Evolutionary conservation across 2,888 invertebrate genomes (phyloP).

Genomic region (Leptinotarsa haldemani): DNA sequence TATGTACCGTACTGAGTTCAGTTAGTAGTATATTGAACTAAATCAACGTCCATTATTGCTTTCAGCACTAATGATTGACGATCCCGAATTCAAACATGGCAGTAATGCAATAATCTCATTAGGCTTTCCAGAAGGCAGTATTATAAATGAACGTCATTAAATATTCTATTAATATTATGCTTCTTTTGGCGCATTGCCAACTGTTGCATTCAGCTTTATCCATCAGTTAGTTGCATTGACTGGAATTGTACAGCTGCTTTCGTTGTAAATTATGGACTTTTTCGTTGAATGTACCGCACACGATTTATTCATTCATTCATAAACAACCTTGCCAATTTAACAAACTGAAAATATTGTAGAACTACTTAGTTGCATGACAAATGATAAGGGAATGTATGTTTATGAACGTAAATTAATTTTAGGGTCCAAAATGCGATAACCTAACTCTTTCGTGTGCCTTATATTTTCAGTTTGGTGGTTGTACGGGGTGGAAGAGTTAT

Average conservation of each 20-base stretch:
- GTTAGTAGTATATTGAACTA: too few species aligned
- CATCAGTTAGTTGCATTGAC: conserved; percentile 2
- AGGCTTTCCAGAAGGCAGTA: conserved; percentile 28
- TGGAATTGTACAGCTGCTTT: neutral
- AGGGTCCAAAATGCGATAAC: conserved; percentile 48
- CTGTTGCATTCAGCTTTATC: conserved; percentile 25
- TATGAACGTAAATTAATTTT: conserved; percentile 53
- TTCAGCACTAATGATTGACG: neutral
- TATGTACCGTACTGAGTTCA: too few species aligned
- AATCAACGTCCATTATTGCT: neutral
- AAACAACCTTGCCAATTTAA: conserved; percentile 34
- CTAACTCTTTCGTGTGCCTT: conserved; percentile 21
- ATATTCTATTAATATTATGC: conserved; percentile 36
- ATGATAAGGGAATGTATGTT: conserved; percentile 53
- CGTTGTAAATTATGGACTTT: conserved; percentile 1
- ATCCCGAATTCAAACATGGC: neutral
- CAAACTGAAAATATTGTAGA: conserved; percentile 30
- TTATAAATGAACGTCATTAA: conserved; percentile 34
- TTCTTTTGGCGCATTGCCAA: conserved; percentile 34
- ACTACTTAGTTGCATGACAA: conserved; percentile 53
- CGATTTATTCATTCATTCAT: conserved; percentile 20
- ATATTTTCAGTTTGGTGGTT: neutral
- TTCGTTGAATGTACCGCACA: neutral
- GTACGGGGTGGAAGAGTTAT: neutral
- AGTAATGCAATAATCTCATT: conserved; percentile 27